Evolutionary conservation across 2,888 invertebrate species (phyloP).

Genomic region (Yponomeuta sedellus): DNA sequence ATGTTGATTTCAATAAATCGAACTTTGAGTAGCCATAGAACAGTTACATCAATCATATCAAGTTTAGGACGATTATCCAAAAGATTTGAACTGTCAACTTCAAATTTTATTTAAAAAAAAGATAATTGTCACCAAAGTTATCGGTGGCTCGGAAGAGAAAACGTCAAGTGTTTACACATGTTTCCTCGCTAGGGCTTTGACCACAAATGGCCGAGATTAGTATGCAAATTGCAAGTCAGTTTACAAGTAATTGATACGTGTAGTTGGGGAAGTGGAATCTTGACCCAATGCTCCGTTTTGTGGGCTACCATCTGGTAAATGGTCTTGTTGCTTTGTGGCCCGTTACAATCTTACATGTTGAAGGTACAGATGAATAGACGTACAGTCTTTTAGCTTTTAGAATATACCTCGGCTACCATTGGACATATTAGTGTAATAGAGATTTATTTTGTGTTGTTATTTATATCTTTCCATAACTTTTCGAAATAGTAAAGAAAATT

Average conservation of each 20-base stretch:
- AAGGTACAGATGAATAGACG: not conserved
- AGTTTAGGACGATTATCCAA: no score
- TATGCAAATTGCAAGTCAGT: not conserved
- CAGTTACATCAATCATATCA: no score
- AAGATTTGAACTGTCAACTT: no score
- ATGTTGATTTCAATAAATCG: no score
- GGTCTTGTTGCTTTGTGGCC: not conserved
- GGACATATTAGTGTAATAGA: no score
- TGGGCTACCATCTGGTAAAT: not conserved
- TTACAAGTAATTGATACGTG: slow-evolving; percentile 2
- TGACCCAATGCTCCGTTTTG: not conserved
- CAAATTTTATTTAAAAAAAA: no score
- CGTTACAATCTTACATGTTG: not conserved
- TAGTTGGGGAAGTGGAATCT: not conserved
- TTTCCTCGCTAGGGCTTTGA: not conserved
- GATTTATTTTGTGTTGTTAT: no score
- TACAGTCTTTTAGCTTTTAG: no score
- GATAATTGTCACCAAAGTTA: not conserved
- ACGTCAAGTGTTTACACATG: not conserved
- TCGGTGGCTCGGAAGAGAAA: not conserved
- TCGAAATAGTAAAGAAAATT: no score
- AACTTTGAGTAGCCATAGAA: no score
- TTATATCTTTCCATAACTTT: no score
- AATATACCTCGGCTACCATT: no score
- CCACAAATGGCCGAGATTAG: not conserved